Base-by-base conservation (phyloP, 2,888 invertebrate species). In the Baccha elongata region DNA sequence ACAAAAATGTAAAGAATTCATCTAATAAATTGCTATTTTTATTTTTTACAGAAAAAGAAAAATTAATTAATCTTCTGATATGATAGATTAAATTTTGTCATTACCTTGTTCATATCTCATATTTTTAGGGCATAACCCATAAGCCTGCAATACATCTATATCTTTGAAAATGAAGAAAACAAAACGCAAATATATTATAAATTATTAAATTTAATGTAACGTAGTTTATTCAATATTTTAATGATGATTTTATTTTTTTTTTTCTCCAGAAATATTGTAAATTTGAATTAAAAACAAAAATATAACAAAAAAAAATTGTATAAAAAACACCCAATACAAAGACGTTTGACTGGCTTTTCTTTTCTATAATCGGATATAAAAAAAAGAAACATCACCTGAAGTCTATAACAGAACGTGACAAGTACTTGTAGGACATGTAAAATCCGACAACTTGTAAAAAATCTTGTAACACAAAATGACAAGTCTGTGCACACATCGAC, bases 161-260 rank as follows among this genome's bases (percentile, higher is more conserved):
- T 32, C 65, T 58, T 69, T 58, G 17, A 37, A 76, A 55, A 40
- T 44, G 35, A 60, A 52, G 35, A 26, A 15, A 58, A 29, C 32
- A 46, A 60, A 69, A 35, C 52, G 55, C 29, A 55, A 73, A 69
- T 58, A 32, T 50, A 69, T 37, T 46, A 62, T 62, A 71, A 69
- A 71, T 75, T 75, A 58, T 69, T 74, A 62, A 73, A 48, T 79
- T 74, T 62, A 80, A 69, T 80, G 74, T 80, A 58, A 80, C 55
- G 75, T 75, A 75, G 71, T 67, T 71, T 69, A 68, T 55, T 68
- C 64, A 65, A 23, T 81, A 67, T 65, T 81, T 81, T 75, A 74
- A 53, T 72, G 37, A 60, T 42, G 44, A 44, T 11, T 15, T 37
- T 74, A 68, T 69, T 55, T 74, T 72, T 69, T 65, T 60, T 67